Percentiles rank a stretch among this genome's conserved stretches.
Conservation (phyloP, 2,888 invertebrate species). For the Idaea biselata region DNA sequence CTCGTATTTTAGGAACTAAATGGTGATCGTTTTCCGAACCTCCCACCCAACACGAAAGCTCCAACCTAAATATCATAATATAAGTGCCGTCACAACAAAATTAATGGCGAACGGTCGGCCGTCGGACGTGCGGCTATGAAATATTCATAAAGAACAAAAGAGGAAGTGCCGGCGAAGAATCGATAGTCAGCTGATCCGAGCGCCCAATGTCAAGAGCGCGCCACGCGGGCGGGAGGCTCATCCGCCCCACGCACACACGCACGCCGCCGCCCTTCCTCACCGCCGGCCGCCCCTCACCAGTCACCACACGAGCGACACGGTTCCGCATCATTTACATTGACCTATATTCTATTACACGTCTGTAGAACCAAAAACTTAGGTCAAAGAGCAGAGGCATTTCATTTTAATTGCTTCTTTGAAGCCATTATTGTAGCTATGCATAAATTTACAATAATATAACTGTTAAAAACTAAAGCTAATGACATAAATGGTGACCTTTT, state of each 20-base stretch:
- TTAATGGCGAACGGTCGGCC: constrained; percentile 19
- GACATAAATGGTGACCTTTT: too few relatives aligned
- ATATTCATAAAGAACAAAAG: constrained; percentile 70
- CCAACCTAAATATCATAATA: constrained; percentile 6
- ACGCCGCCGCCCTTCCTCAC: constrained; percentile 21
- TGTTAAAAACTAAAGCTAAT: too few relatives aligned
- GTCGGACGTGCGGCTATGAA: constrained; percentile 48
- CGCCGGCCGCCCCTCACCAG: neutral
- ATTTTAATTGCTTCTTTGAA: neutral
- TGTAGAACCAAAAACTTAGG: neutral
- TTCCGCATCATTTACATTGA: constrained; percentile 19
- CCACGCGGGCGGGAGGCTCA: constrained; percentile 32
- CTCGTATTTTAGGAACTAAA: too few relatives aligned
- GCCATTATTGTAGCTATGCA: too few relatives aligned
- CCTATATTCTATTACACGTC: constrained; percentile 18
- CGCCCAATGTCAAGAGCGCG: constrained; percentile 76
- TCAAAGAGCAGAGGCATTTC: neutral
- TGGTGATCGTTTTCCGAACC: neutral
- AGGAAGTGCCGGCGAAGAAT: constrained; percentile 63
- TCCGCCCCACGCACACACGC: constrained; percentile 31
- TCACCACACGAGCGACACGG: neutral
- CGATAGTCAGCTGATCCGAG: constrained; percentile 77
- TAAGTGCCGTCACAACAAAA: constrained; percentile 50
- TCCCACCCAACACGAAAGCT: constrained; percentile 7
- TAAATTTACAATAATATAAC: too few relatives aligned